Conservation (phyloP, 2,113 vertebrate genomes). For the Maccullochella peelii region DNA sequence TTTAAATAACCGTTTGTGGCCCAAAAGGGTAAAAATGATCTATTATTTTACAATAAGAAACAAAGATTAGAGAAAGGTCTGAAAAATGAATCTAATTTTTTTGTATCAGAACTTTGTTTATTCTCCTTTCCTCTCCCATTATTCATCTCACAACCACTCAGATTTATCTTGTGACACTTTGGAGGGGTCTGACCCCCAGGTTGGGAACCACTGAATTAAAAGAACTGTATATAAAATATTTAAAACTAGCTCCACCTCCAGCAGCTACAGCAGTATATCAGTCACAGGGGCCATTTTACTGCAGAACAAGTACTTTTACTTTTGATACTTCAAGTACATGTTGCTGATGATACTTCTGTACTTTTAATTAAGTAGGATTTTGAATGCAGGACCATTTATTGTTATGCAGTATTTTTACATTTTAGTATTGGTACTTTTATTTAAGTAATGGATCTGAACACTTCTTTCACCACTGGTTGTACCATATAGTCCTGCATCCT, state of each 20-base stretch:
- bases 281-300: no score
- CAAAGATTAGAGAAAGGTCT: no score
- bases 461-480: neutral
- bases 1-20: no score
- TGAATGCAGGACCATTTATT: neutral
- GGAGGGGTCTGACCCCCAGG: neutral
- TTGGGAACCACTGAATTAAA: conserved; percentile 1
- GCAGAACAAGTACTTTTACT: no score
- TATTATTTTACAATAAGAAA: neutral
- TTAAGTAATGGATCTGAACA: neutral
- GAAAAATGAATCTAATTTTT: no score
- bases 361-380: neutral
- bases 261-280: neutral
- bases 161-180: no score
- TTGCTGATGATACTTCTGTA: no score
- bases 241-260: neutral
- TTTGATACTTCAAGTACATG: no score
- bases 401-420: neutral
- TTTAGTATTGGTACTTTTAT: neutral
- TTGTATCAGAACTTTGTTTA: neutral
- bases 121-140: neutral
- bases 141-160: neutral
- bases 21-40: no score
- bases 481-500: neutral
- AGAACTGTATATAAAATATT: neutral